A percentile compares a stretch with the other conserved stretches of the same genome.
Evolutionary conservation across 2,113 vertebrate genomes (phyloP).

Genomic region (Cephalophus harveyi): DNA sequence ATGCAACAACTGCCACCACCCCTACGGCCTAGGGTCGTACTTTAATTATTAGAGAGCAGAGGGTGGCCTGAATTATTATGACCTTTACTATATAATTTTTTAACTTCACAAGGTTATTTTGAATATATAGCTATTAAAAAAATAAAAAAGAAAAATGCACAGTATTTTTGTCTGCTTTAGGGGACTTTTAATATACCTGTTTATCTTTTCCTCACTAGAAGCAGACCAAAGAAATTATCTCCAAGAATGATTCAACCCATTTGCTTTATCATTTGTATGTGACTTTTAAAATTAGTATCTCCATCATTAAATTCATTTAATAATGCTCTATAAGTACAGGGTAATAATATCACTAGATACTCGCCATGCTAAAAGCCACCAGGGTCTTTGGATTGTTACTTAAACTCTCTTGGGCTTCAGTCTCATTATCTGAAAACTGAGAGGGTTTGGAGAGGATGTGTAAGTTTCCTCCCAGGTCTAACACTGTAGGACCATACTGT

Average conservation of each 20-base stretch:
- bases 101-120: conserved; percentile 51
- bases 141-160: conserved; percentile 48
- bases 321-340: conserved; percentile 22
- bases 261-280: conserved; percentile 49
- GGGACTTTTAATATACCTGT: conserved; percentile 50
- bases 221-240: conserved; percentile 52
- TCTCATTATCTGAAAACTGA: conserved; percentile 45
- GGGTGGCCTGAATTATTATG: conserved; percentile 73
- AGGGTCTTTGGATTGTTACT: conserved; percentile 24
- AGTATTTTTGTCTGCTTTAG: conserved; percentile 43
- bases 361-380: conserved; percentile 34
- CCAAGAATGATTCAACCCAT: conserved; percentile 43
- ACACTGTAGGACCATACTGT: neutral
- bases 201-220: conserved; percentile 50
- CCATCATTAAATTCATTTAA: conserved; percentile 18
- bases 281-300: conserved; percentile 35
- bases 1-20: conserved; percentile 72
- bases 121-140: conserved; percentile 35
- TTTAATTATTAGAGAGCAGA: conserved; percentile 59
- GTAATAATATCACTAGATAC: neutral
- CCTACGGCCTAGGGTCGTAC: conserved; percentile 60
- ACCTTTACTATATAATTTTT: conserved; percentile 56
- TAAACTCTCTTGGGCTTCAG: conserved; percentile 28
- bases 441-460: neutral
- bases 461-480: conserved; percentile 42